phyloP scores from a whole-genome alignment of 2,797 vertebrate genomes.

The Alosa sapidissima region DNA sequence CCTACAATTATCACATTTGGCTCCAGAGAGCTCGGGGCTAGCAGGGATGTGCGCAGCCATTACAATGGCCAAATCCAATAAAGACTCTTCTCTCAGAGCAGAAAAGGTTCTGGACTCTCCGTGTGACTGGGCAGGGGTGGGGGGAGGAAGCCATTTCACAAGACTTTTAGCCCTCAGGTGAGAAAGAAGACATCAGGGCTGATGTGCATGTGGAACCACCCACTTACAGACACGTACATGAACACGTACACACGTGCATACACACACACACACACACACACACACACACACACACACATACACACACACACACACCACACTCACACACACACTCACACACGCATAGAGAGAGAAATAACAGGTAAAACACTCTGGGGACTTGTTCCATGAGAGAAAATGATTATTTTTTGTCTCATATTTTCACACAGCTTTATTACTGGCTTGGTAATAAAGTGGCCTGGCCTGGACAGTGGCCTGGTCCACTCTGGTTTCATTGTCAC shows the following conservation, averaged over 20 bases:
- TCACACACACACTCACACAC: no score
- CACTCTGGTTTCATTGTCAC: neutral
- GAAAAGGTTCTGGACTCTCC: constrained; percentile 58
- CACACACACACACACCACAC: neutral
- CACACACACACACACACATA: neutral
- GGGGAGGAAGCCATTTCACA: constrained; percentile 45
- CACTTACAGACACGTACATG: neutral
- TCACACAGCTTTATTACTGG: neutral
- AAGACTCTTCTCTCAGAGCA: constrained; percentile 55
- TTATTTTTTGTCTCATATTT: no score
- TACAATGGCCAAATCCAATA: constrained; percentile 79
- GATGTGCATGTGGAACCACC: neutral
- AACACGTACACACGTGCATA: neutral
- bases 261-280: neutral
- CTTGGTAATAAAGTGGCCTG: neutral
- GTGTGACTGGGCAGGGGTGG: constrained; percentile 57
- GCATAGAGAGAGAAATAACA: neutral
- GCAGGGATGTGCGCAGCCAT: constrained; percentile 68
- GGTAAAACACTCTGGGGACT: neutral
- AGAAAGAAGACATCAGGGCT: constrained; percentile 28
- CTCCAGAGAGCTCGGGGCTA: constrained; percentile 60
- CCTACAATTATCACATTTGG: constrained; percentile 59
- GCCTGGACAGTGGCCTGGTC: no score
- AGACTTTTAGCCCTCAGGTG: constrained; percentile 60
- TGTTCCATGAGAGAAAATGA: neutral